phyloP scores from a whole-genome alignment of 2,113 vertebrate genomes.

The Casuarius casuarius region DNA sequence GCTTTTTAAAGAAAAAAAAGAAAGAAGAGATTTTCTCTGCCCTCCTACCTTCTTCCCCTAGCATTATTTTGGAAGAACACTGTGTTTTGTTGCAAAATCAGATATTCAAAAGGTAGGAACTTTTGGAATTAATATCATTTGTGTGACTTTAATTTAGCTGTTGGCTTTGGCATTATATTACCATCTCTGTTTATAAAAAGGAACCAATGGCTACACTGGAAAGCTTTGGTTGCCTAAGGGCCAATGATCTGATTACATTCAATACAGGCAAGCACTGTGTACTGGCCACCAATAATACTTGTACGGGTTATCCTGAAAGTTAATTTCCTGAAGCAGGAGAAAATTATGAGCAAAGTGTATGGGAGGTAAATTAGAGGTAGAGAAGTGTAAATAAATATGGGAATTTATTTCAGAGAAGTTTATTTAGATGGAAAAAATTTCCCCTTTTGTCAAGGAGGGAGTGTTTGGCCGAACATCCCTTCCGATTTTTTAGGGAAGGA shows the following conservation, averaged over 20 bases:
- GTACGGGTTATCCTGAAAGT: not conserved
- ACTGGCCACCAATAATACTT: not conserved
- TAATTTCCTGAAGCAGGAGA: not conserved
- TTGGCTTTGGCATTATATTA: not conserved
- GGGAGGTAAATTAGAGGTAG: not conserved
- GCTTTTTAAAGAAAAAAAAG: not conserved
- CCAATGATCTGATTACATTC: not conserved
- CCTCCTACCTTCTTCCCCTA: not conserved
- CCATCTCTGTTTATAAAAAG: not conserved
- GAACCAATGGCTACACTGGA: not conserved
- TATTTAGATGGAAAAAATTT: not conserved
- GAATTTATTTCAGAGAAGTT: not conserved
- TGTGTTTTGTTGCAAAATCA: not conserved
- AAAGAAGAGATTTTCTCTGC: not conserved
- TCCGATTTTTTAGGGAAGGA: not conserved
- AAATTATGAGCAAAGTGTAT: not conserved
- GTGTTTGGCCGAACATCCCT: not conserved
- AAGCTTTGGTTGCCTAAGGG: not conserved
- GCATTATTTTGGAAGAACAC: not conserved
- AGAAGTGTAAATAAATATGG: not conserved
- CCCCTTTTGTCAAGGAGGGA: not conserved
- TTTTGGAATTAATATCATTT: not conserved
- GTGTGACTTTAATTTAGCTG: not conserved
- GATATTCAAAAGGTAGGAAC: not conserved
- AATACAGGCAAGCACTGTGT: not conserved